phyloP scores from a whole-genome alignment of 35 echinoderm and acorn worm species.

The Heliocidaris erythrogramma region DNA sequence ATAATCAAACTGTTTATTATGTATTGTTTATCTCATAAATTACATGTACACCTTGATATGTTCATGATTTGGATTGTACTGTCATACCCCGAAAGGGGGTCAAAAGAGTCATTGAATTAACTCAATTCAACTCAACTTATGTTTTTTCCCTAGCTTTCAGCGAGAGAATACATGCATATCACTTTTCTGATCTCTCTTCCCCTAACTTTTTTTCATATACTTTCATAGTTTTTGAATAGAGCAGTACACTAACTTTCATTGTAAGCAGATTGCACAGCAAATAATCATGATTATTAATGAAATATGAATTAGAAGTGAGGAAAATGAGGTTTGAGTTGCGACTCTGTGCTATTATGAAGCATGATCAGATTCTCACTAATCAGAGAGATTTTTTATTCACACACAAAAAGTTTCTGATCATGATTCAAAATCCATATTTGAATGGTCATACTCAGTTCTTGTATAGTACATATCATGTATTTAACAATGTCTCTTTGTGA shows the following conservation, averaged over 20 bases:
- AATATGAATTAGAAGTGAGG: not conserved
- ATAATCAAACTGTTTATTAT: too few species aligned
- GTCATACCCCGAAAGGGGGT: too few species aligned
- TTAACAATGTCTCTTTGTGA: too few species aligned
- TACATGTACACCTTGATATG: too few species aligned
- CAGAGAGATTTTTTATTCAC: not conserved
- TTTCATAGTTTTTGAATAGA: not conserved
- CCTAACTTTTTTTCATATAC: not conserved
- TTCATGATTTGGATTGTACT: too few species aligned
- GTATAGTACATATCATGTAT: too few species aligned
- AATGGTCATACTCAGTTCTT: not conserved
- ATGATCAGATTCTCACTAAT: not conserved
- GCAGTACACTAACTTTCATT: not conserved
- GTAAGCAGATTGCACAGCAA: not conserved
- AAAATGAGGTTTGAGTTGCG: not conserved
- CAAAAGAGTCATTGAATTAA: too few species aligned
- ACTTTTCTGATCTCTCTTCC: too few species aligned
- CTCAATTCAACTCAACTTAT: too few species aligned
- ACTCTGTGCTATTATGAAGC: not conserved
- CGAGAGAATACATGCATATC: too few species aligned
- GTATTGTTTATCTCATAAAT: too few species aligned
- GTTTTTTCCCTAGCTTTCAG: too few species aligned
- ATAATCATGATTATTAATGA: not conserved
- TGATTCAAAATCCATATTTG: not conserved
- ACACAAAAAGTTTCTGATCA: not conserved